Conservation (phyloP, 2,113 vertebrate genomes). For the Tragelaphus imberbis region DNA sequence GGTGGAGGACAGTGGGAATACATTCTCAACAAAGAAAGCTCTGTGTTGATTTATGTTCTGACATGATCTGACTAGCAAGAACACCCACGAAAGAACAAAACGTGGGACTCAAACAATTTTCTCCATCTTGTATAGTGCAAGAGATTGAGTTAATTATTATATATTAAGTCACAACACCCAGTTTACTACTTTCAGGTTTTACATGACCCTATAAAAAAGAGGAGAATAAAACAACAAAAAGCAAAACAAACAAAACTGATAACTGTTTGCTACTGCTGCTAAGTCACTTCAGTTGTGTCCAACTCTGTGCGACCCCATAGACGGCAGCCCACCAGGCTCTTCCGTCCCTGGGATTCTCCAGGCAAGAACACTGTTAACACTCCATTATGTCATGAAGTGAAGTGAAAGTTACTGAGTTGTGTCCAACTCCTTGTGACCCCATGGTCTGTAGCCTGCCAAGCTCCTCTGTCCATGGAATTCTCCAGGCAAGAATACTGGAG, state of each 20-base stretch:
- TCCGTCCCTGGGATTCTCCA: background rate
- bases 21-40: background rate
- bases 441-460: too few species aligned
- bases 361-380: background rate
- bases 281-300: background rate
- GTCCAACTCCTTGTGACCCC: too few species aligned
- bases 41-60: background rate
- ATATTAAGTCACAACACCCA: background rate
- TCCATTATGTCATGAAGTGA: background rate
- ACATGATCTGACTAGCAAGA: background rate
- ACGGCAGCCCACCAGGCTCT: accelerated
- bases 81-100: background rate
- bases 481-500: background rate
- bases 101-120: background rate
- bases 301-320: background rate
- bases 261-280: too few species aligned
- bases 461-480: too few species aligned
- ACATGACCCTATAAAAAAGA: background rate
- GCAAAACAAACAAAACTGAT: background rate
- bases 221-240: background rate
- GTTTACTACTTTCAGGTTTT: background rate
- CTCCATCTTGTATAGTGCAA: background rate
- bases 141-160: background rate
- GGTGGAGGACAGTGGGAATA: background rate
- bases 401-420: background rate